Conservation (phyloP, 2,113 vertebrate genomes). For the Stomatorhinus ivindoensis region DNA sequence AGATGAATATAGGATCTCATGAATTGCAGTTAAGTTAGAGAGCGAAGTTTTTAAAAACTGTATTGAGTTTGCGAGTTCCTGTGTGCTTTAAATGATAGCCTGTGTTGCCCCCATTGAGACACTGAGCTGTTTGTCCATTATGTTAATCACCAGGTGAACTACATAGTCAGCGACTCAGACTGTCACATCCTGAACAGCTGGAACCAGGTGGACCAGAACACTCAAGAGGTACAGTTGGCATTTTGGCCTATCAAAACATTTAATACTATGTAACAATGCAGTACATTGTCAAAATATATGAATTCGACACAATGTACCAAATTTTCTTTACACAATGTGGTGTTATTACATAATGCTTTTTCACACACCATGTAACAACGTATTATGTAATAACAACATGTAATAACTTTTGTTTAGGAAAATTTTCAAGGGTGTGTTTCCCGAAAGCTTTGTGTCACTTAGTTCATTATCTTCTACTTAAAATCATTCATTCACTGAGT, state of each 20-base stretch:
- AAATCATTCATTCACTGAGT: too few relatives aligned
- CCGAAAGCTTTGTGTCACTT: not conserved
- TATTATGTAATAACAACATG: not conserved
- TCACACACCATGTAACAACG: not conserved
- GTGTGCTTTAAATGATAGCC: not conserved
- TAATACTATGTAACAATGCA: not conserved
- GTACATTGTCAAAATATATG: too few relatives aligned
- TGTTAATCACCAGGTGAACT: slow-evolving; percentile 71
- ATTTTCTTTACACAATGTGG: not conserved
- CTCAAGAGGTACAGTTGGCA: slow-evolving; percentile 74
- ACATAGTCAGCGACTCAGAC: slow-evolving; percentile 95
- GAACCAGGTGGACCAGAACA: slow-evolving; percentile 89
- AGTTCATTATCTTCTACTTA: too few relatives aligned
- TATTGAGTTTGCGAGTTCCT: not conserved
- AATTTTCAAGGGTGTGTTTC: not conserved
- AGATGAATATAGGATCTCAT: not conserved
- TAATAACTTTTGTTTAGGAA: too few relatives aligned
- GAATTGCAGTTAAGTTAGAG: not conserved
- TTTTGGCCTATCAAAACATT: not conserved
- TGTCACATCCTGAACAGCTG: slow-evolving; percentile 92
- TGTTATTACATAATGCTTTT: not conserved
- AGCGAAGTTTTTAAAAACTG: not conserved
- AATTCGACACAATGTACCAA: not conserved
- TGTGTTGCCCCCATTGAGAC: not conserved
- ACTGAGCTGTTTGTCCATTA: not conserved